Conservation (phyloP, 2,888 invertebrate genomes). For the Scelioninae gen. 1 region DNA sequence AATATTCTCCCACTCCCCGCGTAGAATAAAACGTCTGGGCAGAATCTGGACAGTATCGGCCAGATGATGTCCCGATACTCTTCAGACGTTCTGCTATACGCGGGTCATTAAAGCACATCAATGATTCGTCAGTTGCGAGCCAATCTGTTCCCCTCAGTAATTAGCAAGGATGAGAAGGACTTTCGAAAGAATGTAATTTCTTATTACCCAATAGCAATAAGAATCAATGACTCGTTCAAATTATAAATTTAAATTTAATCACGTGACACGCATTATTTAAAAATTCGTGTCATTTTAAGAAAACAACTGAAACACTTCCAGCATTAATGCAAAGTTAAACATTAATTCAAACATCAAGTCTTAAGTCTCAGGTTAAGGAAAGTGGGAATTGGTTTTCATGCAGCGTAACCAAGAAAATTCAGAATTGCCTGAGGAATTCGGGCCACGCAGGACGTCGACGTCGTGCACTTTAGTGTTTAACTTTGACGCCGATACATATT, state of each 20-base stretch:
- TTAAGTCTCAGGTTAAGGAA: constrained; percentile 19
- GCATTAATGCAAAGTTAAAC: constrained; percentile 45
- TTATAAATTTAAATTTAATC: constrained; percentile 30
- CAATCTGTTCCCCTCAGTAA: constrained; percentile 67
- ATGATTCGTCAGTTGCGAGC: constrained; percentile 38
- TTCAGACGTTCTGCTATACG: too few species aligned
- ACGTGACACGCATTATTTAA: constrained; percentile 5
- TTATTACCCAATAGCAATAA: constrained; percentile 54
- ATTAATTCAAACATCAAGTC: constrained; percentile 28
- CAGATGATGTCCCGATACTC: too few species aligned
- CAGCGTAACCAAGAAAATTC: constrained; percentile 56
- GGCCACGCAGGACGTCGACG: constrained; percentile 73
- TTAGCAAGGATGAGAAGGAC: constrained; percentile 74
- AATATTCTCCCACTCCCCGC: too few species aligned
- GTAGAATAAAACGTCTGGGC: too few species aligned
- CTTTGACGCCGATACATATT: constrained; percentile 82
- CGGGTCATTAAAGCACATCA: too few species aligned
- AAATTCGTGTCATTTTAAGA: not conserved
- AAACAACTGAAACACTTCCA: constrained; percentile 11
- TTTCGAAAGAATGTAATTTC: constrained; percentile 73
- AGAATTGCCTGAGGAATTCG: constrained; percentile 74
- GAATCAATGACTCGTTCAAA: constrained; percentile 67
- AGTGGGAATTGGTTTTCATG: constrained; percentile 43
- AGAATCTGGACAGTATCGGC: too few species aligned
- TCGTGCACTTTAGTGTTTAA: constrained; percentile 81